Evolutionary conservation across 2,888 invertebrate genomes (phyloP).

Genomic region (Rotaria socialis): DNA sequence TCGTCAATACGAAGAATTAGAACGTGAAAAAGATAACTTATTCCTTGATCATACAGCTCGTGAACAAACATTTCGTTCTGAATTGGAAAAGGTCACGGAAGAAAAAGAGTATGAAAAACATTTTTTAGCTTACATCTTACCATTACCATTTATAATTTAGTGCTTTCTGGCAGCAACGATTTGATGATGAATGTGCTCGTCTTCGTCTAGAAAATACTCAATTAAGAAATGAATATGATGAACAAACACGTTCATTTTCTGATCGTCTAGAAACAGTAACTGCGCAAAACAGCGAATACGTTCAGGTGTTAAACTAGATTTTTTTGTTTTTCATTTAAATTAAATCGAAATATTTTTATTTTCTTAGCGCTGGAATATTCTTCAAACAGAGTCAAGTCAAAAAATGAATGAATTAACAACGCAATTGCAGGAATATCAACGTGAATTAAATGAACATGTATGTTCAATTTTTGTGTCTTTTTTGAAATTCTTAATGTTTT

Average conservation of each 20-base stretch:
- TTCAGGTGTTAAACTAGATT: not conserved
- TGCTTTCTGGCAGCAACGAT: slow-evolving; percentile 12
- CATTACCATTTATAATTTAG: not conserved
- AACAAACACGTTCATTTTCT: not conserved
- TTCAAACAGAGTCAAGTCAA: slow-evolving; percentile 7
- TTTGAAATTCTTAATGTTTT: not conserved
- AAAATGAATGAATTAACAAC: slow-evolving; percentile 48
- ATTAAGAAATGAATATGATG: not conserved
- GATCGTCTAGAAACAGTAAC: not conserved
- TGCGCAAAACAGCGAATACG: not conserved
- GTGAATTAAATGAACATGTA: slow-evolving; percentile 47
- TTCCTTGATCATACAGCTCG: not conserved
- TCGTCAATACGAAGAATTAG: slow-evolving; percentile 8
- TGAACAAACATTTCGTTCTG: slow-evolving; percentile 9
- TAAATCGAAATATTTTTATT: not conserved
- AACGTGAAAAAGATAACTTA: not conserved
- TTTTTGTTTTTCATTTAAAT: too few relatives aligned
- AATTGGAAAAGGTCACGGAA: not conserved
- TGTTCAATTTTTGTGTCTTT: not conserved
- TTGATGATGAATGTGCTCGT: slow-evolving; percentile 9
- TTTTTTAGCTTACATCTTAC: too few relatives aligned
- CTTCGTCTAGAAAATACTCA: not conserved
- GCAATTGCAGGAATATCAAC: slow-evolving; percentile 51
- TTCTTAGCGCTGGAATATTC: not conserved
- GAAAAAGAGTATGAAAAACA: not conserved